phyloP scores from a whole-genome alignment of 1,140 invertebrate species.

The Orchesella cincta region DNA sequence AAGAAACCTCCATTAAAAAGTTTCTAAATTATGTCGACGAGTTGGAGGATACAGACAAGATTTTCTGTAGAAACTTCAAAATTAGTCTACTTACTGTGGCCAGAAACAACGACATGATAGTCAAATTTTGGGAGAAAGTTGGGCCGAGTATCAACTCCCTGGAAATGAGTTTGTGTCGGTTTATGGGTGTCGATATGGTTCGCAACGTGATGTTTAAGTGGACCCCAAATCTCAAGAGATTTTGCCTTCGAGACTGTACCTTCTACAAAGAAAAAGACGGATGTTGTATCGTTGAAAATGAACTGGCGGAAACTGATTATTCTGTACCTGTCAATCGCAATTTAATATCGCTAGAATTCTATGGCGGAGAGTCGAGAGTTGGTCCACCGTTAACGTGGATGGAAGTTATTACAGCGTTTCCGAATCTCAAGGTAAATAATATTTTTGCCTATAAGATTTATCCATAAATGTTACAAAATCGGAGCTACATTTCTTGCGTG shows the following conservation, averaged over 20 bases:
- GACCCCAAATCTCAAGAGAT: slow-evolving; percentile 29
- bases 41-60: neutral
- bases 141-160: slow-evolving; percentile 33
- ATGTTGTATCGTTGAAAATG: neutral
- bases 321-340: slow-evolving; percentile 31
- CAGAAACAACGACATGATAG: neutral
- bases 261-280: slow-evolving; percentile 30
- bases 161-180: slow-evolving; percentile 27
- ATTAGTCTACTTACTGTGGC: slow-evolving; percentile 27
- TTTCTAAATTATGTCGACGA: neutral
- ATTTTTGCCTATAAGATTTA: neutral
- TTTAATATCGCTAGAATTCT: slow-evolving; percentile 34
- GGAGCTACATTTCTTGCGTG: neutral
- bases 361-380: slow-evolving; percentile 34
- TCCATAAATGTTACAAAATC: neutral
- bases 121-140: slow-evolving; percentile 33
- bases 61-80: slow-evolving; percentile 37
- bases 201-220: slow-evolving; percentile 33
- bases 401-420: slow-evolving; percentile 34
- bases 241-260: slow-evolving; percentile 33
- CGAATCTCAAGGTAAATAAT: slow-evolving; percentile 27
- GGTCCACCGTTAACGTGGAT: slow-evolving; percentile 32
- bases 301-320: slow-evolving; percentile 21
- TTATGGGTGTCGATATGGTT: slow-evolving; percentile 31
- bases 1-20: neutral